Conservation (phyloP, 2,113 vertebrate genomes). For the Ivindomyrus marchei region DNA sequence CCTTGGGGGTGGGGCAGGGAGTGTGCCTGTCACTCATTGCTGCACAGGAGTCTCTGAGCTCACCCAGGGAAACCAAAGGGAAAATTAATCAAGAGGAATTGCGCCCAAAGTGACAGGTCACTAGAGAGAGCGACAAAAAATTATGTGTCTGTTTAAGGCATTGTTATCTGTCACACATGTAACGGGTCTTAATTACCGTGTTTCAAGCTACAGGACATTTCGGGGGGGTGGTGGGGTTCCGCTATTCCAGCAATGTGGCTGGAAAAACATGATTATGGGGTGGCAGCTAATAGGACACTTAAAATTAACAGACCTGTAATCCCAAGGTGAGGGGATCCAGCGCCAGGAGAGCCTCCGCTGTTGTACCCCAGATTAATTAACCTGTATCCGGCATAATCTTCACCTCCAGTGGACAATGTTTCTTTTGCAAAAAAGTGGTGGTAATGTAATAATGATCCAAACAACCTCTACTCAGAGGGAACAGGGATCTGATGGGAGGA, state of each 20-base stretch:
- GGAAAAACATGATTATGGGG: neutral
- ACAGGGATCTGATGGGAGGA: neutral
- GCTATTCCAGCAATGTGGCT: neutral
- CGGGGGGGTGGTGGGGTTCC: neutral
- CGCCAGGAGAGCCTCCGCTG: neutral
- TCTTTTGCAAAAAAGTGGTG: neutral
- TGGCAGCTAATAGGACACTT: neutral
- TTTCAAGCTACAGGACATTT: neutral
- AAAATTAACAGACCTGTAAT: neutral
- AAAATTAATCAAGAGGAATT: slow-evolving; percentile 5
- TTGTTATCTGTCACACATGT: slow-evolving; percentile 5
- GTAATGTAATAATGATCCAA: neutral
- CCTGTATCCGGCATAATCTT: neutral
- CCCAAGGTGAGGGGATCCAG: neutral
- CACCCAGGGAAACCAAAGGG: neutral
- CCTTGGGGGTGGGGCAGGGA: neutral
- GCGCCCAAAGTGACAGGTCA: neutral
- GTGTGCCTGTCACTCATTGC: neutral
- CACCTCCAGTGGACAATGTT: neutral
- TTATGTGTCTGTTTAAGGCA: slow-evolving; percentile 1
- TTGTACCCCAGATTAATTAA: neutral
- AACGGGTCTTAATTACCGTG: neutral
- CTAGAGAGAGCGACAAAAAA: neutral
- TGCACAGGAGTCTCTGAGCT: neutral
- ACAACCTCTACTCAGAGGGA: neutral